Evolutionary conservation across 2,888 invertebrate genomes (phyloP).

Genomic region (Microctonus brassicae): DNA sequence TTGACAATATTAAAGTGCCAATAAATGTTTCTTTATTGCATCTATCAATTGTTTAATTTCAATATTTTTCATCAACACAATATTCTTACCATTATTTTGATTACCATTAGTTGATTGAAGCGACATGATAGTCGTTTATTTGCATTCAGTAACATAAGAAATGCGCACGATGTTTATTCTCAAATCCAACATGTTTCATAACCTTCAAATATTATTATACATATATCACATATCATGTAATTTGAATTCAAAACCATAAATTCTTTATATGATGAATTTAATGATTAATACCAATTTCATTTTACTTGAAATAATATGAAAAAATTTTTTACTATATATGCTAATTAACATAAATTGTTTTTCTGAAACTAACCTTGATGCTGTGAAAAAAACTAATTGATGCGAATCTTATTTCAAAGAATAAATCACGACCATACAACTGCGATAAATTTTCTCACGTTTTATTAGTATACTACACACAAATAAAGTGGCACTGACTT

Average conservation of each 20-base stretch:
- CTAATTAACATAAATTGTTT: not conserved
- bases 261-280: not conserved
- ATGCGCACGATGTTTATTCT: constrained; percentile 1
- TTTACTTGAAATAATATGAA: not conserved
- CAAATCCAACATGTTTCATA: not conserved
- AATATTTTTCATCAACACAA: not conserved
- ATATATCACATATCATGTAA: not conserved
- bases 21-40: not conserved
- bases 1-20: not conserved
- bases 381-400: not conserved
- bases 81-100: constrained; percentile 4
- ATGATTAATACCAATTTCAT: too few relatives aligned
- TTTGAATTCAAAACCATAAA: not conserved
- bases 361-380: not conserved
- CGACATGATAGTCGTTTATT: constrained; percentile 1
- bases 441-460: not conserved
- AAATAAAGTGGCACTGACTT: not conserved
- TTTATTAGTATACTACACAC: not conserved
- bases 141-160: not conserved
- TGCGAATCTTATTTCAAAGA: not conserved
- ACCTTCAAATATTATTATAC: constrained; percentile 1
- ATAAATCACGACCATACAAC: not conserved
- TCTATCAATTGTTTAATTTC: not conserved
- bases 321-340: not conserved
- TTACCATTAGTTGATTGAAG: not conserved